Evolutionary conservation across 2,888 invertebrate species (phyloP), one percentile per base, ranked within the genome.

Genomic region (Oscheius sp.): DNA sequence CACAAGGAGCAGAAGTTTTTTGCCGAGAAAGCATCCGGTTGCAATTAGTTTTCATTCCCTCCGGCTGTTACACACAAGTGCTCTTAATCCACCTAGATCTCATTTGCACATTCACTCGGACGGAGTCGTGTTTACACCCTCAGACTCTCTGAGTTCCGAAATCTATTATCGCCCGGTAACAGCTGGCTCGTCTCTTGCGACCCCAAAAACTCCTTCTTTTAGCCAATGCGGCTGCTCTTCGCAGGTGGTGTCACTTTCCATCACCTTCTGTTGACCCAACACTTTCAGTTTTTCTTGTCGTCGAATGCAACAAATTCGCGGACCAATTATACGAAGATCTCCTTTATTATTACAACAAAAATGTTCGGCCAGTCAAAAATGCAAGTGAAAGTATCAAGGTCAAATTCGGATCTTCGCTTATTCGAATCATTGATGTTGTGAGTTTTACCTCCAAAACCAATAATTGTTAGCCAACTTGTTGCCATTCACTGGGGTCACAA

Each of bases 301-400:
- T 67, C 31, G 45, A 64, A 25, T 53, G 45, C 4, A 82, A 72
- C 48, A 57, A 72, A n/a, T 80, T 75, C 48, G 82, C 82, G 8
- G 75, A 77, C 46, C 86, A 86, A 68, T 75, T 86, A 31, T 86
- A 85, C 68, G 86, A 86, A 74, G 87, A 86, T 73, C 75, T 86
- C 15, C 76, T 86, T 53, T 87, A 86, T 65, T 85, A 80, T 71
- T 86, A 87, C 76, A 84, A 87, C 68, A 86, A 85, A 70, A 77
- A 81, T 53, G 81, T 81, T 5, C 70, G 81, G 17, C 83, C 83
- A n/a, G 85, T 87, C 5, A 81, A 82, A 52, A 86, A 86, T 71
- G 82, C 84, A 15, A 81, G 80, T 48, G 82, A 86, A 67, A 73
- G 81, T 29, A 74, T 85, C 46, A 77, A 79, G 65, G 84, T 85